Conservation (phyloP, 2,797 vertebrate genomes). For the Harpagifer antarcticus region DNA sequence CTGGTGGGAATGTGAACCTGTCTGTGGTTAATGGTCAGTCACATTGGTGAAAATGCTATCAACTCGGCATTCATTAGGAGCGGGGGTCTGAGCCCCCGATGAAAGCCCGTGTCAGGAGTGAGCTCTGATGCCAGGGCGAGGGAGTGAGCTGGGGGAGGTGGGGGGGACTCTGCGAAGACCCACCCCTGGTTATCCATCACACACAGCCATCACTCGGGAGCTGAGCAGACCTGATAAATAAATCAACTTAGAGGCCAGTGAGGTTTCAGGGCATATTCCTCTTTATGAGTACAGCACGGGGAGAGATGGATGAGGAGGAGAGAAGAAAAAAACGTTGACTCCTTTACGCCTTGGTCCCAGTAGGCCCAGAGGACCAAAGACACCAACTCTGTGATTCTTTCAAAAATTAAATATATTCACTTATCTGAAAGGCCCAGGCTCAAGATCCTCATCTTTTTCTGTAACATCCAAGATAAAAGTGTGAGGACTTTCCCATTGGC, state of each 20-base stretch:
- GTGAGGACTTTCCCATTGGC: constrained; percentile 87
- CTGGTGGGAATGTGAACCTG: constrained; percentile 51
- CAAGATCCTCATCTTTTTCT: constrained; percentile 86
- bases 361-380: constrained; percentile 86
- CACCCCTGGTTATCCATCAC: constrained; percentile 86
- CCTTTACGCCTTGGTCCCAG: constrained; percentile 82
- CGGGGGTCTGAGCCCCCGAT: constrained; percentile 72
- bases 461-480: constrained; percentile 86
- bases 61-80: constrained; percentile 74
- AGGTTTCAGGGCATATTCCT: constrained; percentile 85
- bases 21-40: constrained; percentile 63
- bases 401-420: constrained; percentile 89
- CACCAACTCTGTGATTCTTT: constrained; percentile 86
- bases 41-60: constrained; percentile 40
- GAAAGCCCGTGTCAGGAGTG: constrained; percentile 76
- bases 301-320: constrained; percentile 52
- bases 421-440: constrained; percentile 85
- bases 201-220: constrained; percentile 82
- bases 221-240: constrained; percentile 87
- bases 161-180: constrained; percentile 67
- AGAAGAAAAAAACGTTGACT: constrained; percentile 75
- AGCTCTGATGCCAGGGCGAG: constrained; percentile 76
- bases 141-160: constrained; percentile 37
- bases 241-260: constrained; percentile 88
- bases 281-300: constrained; percentile 80